Evolutionary conservation across 2,888 invertebrate genomes (phyloP).

Genomic region (Apocheima hispidaria): DNA sequence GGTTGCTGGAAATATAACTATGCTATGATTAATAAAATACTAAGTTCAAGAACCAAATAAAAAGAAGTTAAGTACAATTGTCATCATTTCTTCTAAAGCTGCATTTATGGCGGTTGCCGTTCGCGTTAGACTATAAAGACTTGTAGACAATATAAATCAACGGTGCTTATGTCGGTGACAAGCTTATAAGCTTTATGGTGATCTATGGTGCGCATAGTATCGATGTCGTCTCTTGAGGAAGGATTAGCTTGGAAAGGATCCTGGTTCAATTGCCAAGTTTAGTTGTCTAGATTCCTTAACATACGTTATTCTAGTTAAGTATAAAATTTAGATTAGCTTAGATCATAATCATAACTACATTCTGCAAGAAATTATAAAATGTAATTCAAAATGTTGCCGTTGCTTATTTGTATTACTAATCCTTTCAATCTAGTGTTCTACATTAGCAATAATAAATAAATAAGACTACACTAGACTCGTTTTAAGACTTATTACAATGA

Average conservation of each 20-base stretch:
- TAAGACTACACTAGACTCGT: too few species aligned
- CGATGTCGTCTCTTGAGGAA: slow-evolving; percentile 9
- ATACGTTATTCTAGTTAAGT: not conserved
- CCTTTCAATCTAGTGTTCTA: too few species aligned
- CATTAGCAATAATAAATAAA: too few species aligned
- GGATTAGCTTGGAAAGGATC: slow-evolving; percentile 18
- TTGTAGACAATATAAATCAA: slow-evolving; percentile 33
- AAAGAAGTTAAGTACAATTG: too few species aligned
- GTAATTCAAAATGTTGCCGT: not conserved
- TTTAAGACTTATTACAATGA: slow-evolving; percentile 10
- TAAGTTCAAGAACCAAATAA: too few species aligned
- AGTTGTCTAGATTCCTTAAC: not conserved
- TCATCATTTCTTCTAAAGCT: not conserved
- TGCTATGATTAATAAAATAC: too few species aligned
- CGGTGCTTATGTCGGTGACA: slow-evolving; percentile 22
- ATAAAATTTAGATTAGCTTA: not conserved
- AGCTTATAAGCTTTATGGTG: slow-evolving; percentile 28
- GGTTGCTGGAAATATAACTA: too few species aligned
- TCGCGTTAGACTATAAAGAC: slow-evolving; percentile 13
- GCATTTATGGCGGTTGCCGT: slow-evolving; percentile 4
- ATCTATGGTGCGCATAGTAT: slow-evolving; percentile 17
- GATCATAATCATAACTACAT: not conserved
- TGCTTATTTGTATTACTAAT: too few species aligned
- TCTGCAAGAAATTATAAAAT: not conserved
- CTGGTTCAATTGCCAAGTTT: slow-evolving; percentile 3